Conservation (phyloP, 2,888 invertebrate genomes). For the Eupithecia subumbrata region DNA sequence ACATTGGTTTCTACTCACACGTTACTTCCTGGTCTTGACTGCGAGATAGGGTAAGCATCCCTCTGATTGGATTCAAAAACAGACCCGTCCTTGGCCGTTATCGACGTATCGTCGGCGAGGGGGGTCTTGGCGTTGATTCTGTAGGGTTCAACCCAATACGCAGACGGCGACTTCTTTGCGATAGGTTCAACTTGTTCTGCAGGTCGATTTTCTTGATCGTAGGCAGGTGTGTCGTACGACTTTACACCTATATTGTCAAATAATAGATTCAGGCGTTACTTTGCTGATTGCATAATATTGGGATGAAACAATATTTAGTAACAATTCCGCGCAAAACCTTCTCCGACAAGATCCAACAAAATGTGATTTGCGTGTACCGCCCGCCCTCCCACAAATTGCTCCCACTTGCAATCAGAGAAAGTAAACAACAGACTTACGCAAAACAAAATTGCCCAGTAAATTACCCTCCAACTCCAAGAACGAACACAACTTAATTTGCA, state of each 20-base stretch:
- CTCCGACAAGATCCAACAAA: too few relatives aligned
- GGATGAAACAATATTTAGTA: too few relatives aligned
- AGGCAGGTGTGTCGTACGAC: background rate
- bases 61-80: background rate
- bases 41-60: background rate
- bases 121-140: background rate
- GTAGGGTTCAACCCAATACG: conserved; percentile 5
- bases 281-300: too few relatives aligned
- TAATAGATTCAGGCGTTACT: too few relatives aligned
- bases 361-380: too few relatives aligned
- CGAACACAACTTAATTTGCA: too few relatives aligned
- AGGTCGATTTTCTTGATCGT: background rate
- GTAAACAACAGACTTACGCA: too few relatives aligned
- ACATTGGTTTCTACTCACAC: background rate
- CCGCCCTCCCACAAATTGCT: too few relatives aligned
- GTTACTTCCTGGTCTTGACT: background rate
- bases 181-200: background rate
- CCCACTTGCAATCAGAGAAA: too few relatives aligned
- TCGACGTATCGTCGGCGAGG: background rate
- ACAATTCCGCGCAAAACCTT: too few relatives aligned
- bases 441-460: too few relatives aligned
- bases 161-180: background rate
- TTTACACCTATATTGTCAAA: background rate
- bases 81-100: background rate
- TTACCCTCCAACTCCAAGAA: too few relatives aligned